Percentiles rank a stretch among this genome's conserved stretches.
Evolutionary conservation across 2,888 invertebrate genomes (phyloP).

Genomic region (Chrysolina haemoptera): DNA sequence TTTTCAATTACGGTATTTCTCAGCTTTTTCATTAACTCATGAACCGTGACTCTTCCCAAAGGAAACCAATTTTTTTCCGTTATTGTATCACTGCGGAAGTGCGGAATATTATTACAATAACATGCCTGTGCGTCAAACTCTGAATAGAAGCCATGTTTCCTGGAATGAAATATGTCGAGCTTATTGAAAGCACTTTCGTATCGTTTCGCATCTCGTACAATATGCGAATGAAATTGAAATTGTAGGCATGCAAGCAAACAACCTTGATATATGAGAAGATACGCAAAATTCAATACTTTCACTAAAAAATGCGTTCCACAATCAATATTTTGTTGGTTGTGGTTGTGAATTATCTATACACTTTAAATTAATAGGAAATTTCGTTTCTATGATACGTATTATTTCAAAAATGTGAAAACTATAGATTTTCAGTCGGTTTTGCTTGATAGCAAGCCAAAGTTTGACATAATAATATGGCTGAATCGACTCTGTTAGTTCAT

Average conservation of each 20-base stretch:
- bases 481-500: no score
- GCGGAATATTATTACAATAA: conserved; percentile 5
- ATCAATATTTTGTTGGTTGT: not conserved
- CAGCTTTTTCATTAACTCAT: not conserved
- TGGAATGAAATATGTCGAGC: not conserved
- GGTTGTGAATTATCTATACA: no score
- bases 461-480: no score
- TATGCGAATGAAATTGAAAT: not conserved
- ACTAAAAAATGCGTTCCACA: not conserved
- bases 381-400: no score
- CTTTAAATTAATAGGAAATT: no score
- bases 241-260: not conserved
- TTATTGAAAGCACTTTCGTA: conserved; percentile 13
- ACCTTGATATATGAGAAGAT: not conserved
- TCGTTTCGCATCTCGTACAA: not conserved
- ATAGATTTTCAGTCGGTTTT: no score
- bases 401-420: no score
- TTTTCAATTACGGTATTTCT: no score
- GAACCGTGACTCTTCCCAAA: not conserved
- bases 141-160: not conserved
- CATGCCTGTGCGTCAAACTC: not conserved
- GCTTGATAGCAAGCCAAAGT: no score
- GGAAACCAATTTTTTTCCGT: not conserved
- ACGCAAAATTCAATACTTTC: not conserved
- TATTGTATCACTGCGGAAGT: conserved; percentile 9